Conservation (phyloP, 2,797 vertebrate genomes). For the Botia almorhae region DNA sequence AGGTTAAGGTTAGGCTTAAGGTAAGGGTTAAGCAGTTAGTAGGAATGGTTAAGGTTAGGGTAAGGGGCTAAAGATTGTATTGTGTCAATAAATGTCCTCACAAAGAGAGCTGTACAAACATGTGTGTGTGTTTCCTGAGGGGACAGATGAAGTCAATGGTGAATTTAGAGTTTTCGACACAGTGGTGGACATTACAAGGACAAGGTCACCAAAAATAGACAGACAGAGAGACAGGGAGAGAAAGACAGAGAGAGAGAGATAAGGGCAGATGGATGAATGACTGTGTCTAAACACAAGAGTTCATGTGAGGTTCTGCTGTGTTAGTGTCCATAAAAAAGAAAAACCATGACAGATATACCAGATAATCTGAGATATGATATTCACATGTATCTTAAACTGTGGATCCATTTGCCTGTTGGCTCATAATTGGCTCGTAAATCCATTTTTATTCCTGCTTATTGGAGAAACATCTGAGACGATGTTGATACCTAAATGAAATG, state of each 20-base stretch:
- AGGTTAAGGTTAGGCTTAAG: no score
- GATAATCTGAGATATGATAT: neutral
- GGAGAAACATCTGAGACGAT: neutral
- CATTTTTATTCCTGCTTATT: neutral
- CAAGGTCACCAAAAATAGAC: conserved; percentile 13
- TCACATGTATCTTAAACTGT: neutral
- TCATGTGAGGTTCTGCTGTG: neutral
- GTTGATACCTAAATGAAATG: neutral
- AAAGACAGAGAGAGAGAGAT: conserved; percentile 3
- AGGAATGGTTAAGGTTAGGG: no score
- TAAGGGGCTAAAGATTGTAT: no score
- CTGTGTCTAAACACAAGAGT: neutral
- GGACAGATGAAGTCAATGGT: conserved; percentile 25
- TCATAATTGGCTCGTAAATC: neutral
- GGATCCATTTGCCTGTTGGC: neutral
- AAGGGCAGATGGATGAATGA: neutral
- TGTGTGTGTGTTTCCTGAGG: conserved; percentile 39
- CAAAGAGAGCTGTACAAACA: neutral
- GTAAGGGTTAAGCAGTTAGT: no score
- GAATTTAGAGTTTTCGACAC: conserved; percentile 40
- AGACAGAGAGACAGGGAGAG: conserved; percentile 3
- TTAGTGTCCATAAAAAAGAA: neutral
- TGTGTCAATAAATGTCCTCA: neutral
- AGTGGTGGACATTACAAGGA: conserved; percentile 15
- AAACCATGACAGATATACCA: no score